phyloP scores from a whole-genome alignment of 2,797 vertebrate species.

The Decapterus maruadsi region DNA sequence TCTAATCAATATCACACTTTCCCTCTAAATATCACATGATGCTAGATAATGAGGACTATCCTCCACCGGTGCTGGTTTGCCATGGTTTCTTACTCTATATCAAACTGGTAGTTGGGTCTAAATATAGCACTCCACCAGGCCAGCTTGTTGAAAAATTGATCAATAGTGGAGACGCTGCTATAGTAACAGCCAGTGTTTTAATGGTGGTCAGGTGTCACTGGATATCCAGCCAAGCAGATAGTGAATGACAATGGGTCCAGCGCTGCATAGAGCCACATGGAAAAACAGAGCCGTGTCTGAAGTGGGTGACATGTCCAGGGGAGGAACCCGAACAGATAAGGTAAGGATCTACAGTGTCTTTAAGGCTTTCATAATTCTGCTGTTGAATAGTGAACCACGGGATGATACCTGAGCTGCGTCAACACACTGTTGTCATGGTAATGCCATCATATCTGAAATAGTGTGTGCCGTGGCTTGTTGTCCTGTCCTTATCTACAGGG shows the following conservation, averaged over 20 bases:
- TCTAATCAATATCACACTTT: background rate
- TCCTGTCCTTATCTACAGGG: constrained; percentile 64
- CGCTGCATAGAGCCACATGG: constrained; percentile 40
- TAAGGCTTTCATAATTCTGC: constrained; percentile 22
- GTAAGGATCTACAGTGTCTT: constrained; percentile 61
- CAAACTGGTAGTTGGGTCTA: constrained; percentile 63
- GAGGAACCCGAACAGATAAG: constrained; percentile 59
- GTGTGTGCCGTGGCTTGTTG: constrained; percentile 19
- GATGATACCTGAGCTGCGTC: constrained; percentile 38
- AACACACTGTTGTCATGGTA: constrained; percentile 52
- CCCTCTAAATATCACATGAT: constrained; percentile 17
- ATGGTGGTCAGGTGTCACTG: constrained; percentile 76
- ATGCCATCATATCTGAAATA: constrained; percentile 41
- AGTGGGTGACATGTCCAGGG: constrained; percentile 60
- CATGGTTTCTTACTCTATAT: constrained; percentile 47
- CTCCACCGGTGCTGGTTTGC: background rate
- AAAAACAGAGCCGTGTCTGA: constrained; percentile 57
- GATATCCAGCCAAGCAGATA: constrained; percentile 53
- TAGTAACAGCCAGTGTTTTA: constrained; percentile 75
- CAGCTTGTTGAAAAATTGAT: constrained; percentile 81
- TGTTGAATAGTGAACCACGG: constrained; percentile 7
- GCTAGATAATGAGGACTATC: background rate
- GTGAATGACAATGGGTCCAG: constrained; percentile 27
- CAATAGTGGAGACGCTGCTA: constrained; percentile 74
- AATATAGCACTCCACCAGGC: constrained; percentile 64